phyloP scores from a whole-genome alignment of 2,888 invertebrate species.

The Eumerus sabulonum region DNA sequence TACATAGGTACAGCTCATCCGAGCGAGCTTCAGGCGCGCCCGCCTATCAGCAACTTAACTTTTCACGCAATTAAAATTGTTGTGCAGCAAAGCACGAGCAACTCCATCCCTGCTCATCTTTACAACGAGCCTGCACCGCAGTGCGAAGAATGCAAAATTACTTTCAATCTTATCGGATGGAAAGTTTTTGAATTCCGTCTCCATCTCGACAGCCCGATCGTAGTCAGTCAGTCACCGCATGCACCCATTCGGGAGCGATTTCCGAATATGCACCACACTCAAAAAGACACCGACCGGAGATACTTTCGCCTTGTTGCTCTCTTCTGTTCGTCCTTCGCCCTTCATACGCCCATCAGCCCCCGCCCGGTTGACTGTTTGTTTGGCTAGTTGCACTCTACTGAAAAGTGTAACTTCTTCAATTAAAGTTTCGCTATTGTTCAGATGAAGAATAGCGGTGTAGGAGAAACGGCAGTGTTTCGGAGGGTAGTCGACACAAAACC shows the following conservation, averaged over 20 bases:
- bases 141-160: conserved; percentile 65
- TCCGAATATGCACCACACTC: conserved; percentile 58
- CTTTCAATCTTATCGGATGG: conserved; percentile 62
- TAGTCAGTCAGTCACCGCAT: conserved; percentile 2
- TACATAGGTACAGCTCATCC: no score
- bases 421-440: conserved; percentile 67
- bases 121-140: conserved; percentile 3
- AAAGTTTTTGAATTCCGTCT: conserved; percentile 55
- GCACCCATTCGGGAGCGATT: conserved; percentile 51
- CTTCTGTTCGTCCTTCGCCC: not conserved
- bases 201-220: not conserved
- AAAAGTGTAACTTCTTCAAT: conserved; percentile 69
- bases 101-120: conserved; percentile 8
- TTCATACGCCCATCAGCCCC: not conserved
- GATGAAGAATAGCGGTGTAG: conserved; percentile 51
- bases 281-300: conserved; percentile 57
- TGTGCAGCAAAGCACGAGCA: conserved; percentile 25
- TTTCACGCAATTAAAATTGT: conserved; percentile 68
- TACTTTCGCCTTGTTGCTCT: conserved; percentile 42
- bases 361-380: conserved; percentile 49
- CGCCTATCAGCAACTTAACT: conserved; percentile 67
- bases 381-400: conserved; percentile 64
- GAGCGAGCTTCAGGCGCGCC: conserved; percentile 20
- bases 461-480: conserved; percentile 32
- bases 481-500: no score